Evolutionary conservation across 1,140 invertebrate genomes (phyloP), one percentile per base, ranked within the genome.

Genomic region (Diabrotica undecimpunctata): DNA sequence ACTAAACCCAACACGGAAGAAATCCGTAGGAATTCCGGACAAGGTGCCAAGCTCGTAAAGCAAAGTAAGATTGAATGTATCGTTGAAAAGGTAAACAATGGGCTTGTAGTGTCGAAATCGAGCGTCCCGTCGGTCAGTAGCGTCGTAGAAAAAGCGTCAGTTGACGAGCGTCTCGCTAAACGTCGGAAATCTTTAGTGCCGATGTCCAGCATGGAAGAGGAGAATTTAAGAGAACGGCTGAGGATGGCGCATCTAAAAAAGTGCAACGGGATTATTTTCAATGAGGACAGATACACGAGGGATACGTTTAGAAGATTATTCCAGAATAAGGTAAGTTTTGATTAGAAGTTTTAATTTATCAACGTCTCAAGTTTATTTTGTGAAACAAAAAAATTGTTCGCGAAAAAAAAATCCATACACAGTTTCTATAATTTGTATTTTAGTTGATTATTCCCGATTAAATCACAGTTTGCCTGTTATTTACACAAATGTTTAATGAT

Each of bases 121-220:
- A 70, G 66, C 62, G 72, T 68, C 68, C 66, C 59, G 60, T 65
- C 71, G 57, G 13, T 46, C 54, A 55, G 38, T 50, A 58, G 63
- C 37, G 61, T 35, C 14, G 39, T 56, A 41, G 62, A 62, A 36
- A 57, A 64, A 41, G 52, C 25, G 38, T 60, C 61, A 65, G 35
- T 54, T 39, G 74, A 75, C 56, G 74, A 73, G 60, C 62, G 66
- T 52, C 64, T 73, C 14, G 69, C 72, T 25, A 58, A 67, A 35
- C 66, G 71, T 62, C 68, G 69, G 53, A 70, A 63, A 59, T 74
- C 71, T 50, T 62, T 73, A 36, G 71, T 75, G 56, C 76, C 75
- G 12, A 85, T 84, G 78, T 88, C 84, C 58, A 84, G 83, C 35
- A 88, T 88, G 86, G 87, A 89, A 67, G 84, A 86, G 70, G 87